Evolutionary conservation across 2,888 invertebrate species (phyloP), one percentile per base, ranked within the genome.

Genomic region (Therioaphis trifolii): DNA sequence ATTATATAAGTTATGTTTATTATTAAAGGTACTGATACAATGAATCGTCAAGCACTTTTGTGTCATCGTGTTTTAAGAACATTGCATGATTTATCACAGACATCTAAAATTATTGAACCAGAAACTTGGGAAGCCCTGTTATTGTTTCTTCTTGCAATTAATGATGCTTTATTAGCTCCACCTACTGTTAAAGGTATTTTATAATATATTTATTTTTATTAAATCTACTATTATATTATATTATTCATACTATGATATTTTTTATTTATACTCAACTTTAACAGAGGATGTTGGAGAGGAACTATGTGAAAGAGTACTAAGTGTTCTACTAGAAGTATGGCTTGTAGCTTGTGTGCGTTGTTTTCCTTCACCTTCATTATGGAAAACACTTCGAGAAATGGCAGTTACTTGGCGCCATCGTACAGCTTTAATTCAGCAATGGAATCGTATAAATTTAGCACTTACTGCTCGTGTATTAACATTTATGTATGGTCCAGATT

Each of bases 371-470:
- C 98, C 98, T 9, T 95, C 97, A 1, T 90, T 98, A 86, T 98
- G 98, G 98, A 96, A 97, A 88, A 98, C 98, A 0, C 90, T 98
- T 85, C 92, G 96, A 87, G 96, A 97, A 89, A 95, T 96, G 87
- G 97, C 97, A 89, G 92, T 94, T 87, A 93, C 94, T 87, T 98
- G 98, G 98, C 92, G 98, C 15, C 98, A 99, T 90, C 93, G 98
- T 85, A 92, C 96, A 85, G 96, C 97, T 52, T 91, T 99, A 11
- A 93, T 98, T 40, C 95, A 96, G 88, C 98, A 98, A 88, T 98
- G 98, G 98, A 95, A 96, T 89, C 92, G 96, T 85, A 95, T 97
- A 49, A 97, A 96, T 89, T 91, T 97, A 74, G 94, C 95, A 1
- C 91, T 98, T 84, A 97, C 97, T 0, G 94, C 96, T 1, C 91